phyloP scores from a whole-genome alignment of 1,140 invertebrate species.

The Cyphomyrmex costatus region DNA sequence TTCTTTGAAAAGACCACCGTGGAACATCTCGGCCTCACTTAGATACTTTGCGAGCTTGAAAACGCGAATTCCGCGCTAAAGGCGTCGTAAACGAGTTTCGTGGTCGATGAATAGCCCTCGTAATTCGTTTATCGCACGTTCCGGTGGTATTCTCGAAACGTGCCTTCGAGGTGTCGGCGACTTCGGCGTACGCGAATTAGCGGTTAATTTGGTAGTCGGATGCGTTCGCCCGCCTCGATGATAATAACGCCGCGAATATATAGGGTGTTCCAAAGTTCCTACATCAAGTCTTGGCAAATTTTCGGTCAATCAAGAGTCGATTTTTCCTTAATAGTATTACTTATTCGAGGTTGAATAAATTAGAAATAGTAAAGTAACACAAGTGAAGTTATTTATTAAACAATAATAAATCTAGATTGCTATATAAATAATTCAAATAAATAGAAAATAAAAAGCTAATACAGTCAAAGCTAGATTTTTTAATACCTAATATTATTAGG shows the following conservation, averaged over 20 bases:
- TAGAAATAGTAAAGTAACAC: neutral
- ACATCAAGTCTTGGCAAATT: neutral
- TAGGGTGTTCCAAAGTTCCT: neutral
- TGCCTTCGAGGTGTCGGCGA: slow-evolving; percentile 54
- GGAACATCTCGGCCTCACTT: neutral
- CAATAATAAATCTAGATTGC: no score
- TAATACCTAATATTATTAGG: no score
- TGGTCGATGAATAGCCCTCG: slow-evolving; percentile 39
- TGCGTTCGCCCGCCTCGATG: slow-evolving; percentile 40
- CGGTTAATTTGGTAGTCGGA: slow-evolving; percentile 58
- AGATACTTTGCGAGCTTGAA: slow-evolving; percentile 24
- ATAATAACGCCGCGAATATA: slow-evolving; percentile 25
- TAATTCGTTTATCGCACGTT: slow-evolving; percentile 74
- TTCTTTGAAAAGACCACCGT: neutral
- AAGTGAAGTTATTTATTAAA: no score
- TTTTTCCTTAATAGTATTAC: neutral
- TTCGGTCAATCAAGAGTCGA: neutral
- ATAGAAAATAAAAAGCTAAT: no score
- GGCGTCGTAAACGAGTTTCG: slow-evolving; percentile 54
- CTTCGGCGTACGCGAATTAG: slow-evolving; percentile 61
- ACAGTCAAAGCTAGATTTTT: no score
- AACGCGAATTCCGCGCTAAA: slow-evolving; percentile 55
- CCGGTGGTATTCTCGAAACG: slow-evolving; percentile 42
- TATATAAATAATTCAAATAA: no score
- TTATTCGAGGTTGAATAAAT: neutral